Percentiles rank a stretch among this genome's conserved stretches.
These are phyloP conservation scores for Bombus sylvicola DNA, from an alignment of 1,140 invertebrate species.

Conservation along the genomic window DNA sequence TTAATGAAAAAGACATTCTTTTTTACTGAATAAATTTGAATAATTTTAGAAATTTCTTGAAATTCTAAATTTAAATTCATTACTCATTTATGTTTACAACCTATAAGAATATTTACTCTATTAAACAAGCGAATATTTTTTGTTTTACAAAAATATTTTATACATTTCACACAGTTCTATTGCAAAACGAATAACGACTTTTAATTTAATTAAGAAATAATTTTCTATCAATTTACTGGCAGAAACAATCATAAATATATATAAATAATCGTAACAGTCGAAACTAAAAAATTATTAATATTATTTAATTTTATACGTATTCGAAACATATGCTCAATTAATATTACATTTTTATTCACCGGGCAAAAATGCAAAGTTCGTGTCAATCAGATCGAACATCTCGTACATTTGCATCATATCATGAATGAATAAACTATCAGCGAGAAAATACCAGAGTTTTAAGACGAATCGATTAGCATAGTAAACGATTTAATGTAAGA, in stretches of 20 bases:
- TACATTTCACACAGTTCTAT: too few species aligned
- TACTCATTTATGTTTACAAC: background rate
- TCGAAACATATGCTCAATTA: background rate
- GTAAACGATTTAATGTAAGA: conserved; percentile 15
- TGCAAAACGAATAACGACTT: too few species aligned
- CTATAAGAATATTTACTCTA: too few species aligned
- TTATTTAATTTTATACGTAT: background rate
- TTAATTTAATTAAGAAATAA: background rate
- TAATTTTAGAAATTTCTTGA: too few species aligned
- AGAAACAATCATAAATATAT: too few species aligned
- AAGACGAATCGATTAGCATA: conserved; percentile 23
- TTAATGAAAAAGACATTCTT: too few species aligned
- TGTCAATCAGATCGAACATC: background rate
- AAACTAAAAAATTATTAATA: too few species aligned
- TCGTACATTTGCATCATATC: conserved; percentile 35
- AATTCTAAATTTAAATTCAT: background rate
- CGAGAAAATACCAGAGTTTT: conserved; percentile 2
- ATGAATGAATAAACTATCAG: conserved; percentile 10
- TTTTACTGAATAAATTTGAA: too few species aligned
- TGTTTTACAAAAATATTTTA: background rate
- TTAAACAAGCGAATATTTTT: too few species aligned
- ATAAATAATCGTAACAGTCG: too few species aligned
- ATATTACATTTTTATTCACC: background rate
- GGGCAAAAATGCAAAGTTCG: background rate
- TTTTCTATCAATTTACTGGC: background rate